A percentile compares a stretch with the other conserved stretches of the same genome.
These are phyloP conservation scores for Drosophila vallismaia DNA, from an alignment of 2,888 invertebrate species.

Conservation along the genomic window DNA sequence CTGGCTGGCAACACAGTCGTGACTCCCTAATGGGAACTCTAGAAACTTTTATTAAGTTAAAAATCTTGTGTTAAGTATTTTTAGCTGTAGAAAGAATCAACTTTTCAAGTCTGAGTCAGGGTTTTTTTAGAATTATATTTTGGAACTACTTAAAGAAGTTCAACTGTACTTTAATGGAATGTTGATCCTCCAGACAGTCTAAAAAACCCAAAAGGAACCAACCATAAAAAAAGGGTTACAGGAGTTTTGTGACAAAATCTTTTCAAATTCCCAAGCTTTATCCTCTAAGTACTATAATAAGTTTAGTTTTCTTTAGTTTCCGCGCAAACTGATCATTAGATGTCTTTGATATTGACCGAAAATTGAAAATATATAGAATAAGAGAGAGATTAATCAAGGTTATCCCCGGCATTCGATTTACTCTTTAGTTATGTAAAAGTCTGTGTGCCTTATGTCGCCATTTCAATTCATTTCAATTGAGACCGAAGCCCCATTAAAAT, in stretches of 20 bases:
- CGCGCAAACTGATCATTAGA: not conserved
- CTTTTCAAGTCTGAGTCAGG: not conserved
- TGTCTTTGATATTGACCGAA: slow-evolving; percentile 42
- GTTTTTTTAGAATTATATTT: not conserved
- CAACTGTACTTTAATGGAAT: slow-evolving; percentile 29
- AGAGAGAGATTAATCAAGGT: slow-evolving; percentile 37
- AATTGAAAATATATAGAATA: slow-evolving; percentile 20
- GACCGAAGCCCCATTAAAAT: slow-evolving; percentile 27
- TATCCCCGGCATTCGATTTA: slow-evolving; percentile 27
- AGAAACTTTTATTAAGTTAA: not conserved
- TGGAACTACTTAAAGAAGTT: not conserved
- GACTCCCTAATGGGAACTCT: not conserved
- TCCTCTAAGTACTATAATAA: not conserved
- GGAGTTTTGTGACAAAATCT: not conserved
- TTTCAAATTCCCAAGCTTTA: not conserved
- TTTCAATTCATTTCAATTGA: slow-evolving; percentile 41
- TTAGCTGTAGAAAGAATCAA: not conserved
- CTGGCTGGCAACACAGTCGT: slow-evolving; percentile 21
- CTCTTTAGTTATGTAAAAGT: slow-evolving; percentile 26
- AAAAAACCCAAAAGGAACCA: not conserved
- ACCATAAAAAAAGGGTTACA: not conserved
- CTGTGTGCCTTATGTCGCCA: slow-evolving; percentile 26
- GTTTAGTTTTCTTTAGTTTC: not conserved
- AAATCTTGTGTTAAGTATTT: not conserved
- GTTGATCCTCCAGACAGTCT: slow-evolving; percentile 19